A percentile compares a stretch with the other conserved stretches of the same genome.
Evolutionary conservation across 2,797 vertebrate species (phyloP).

Genomic region (Cirrhinus mrigala): DNA sequence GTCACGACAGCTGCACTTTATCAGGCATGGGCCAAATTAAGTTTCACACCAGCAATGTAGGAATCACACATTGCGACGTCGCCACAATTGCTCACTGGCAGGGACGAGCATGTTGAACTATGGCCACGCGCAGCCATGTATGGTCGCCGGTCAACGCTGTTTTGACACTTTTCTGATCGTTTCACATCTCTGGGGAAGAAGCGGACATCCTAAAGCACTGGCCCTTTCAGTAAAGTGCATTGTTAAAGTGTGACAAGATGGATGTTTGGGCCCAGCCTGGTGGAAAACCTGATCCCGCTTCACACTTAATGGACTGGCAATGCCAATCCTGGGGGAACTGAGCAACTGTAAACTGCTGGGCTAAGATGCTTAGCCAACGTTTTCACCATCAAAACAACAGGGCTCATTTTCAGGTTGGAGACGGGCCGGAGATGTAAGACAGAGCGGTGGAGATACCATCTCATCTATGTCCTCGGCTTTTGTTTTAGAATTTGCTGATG

Average conservation of each 20-base stretch:
- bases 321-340: constrained; percentile 61
- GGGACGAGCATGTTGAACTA: constrained; percentile 18
- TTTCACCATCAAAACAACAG: constrained; percentile 61
- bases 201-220: constrained; percentile 10
- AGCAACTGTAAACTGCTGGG: constrained; percentile 35
- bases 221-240: constrained; percentile 54
- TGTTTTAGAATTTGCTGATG: not conserved
- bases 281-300: constrained; percentile 78
- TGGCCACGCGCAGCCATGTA: not conserved
- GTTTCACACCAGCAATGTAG: constrained; percentile 44
- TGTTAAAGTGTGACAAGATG: constrained; percentile 72
- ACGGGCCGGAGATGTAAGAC: not conserved
- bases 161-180: constrained; percentile 28
- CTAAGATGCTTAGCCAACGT: constrained; percentile 53
- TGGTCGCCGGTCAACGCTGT: constrained; percentile 7
- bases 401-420: constrained; percentile 1
- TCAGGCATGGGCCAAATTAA: constrained; percentile 26
- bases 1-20: constrained; percentile 40
- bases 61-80: not conserved
- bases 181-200: constrained; percentile 18
- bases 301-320: constrained; percentile 74
- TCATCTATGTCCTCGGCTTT: not conserved
- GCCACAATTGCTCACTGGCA: not conserved
- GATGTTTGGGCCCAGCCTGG: constrained; percentile 68
- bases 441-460: not conserved